Conservation (phyloP, 2,888 invertebrate species). For the Drosophila hamatofila region DNA sequence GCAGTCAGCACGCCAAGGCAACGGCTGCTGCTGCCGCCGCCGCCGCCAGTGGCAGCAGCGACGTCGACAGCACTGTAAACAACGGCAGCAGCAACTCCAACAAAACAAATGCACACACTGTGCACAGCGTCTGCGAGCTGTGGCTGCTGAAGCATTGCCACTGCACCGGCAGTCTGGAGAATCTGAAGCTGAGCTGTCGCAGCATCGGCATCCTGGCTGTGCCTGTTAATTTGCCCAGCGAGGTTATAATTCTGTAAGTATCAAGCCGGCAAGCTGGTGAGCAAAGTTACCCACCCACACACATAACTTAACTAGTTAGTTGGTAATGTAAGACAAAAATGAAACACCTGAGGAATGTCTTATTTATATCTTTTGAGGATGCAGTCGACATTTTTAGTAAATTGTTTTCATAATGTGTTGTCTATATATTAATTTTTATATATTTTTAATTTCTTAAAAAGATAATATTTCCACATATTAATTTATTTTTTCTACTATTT, state of each 20-base stretch:
- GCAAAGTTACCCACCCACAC: not conserved
- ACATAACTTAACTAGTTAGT: not conserved
- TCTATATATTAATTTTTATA: no score
- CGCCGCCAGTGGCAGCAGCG: slow-evolving; percentile 12
- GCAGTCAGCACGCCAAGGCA: slow-evolving; percentile 50
- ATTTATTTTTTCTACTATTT: no score
- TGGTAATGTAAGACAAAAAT: not conserved
- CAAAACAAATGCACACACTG: slow-evolving; percentile 57
- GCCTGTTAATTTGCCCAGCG: slow-evolving; percentile 83
- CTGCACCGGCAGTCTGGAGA: slow-evolving; percentile 82
- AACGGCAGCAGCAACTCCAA: slow-evolving; percentile 23
- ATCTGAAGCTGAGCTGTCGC: slow-evolving; percentile 83
- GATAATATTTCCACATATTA: no score
- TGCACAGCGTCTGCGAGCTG: slow-evolving; percentile 81
- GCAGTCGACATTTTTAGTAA: not conserved
- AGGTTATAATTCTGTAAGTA: slow-evolving; percentile 84
- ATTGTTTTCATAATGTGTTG: no score
- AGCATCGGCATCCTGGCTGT: slow-evolving; percentile 83
- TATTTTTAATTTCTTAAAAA: no score
- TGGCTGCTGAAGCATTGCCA: slow-evolving; percentile 84
- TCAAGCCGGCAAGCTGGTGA: not conserved
- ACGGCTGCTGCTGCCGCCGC: slow-evolving; percentile 9
- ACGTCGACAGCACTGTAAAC: slow-evolving; percentile 20
- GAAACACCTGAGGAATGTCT: not conserved
- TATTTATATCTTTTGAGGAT: not conserved